Conservation (phyloP, 2,797 vertebrate genomes). For the Triplophysa bombifrons region DNA sequence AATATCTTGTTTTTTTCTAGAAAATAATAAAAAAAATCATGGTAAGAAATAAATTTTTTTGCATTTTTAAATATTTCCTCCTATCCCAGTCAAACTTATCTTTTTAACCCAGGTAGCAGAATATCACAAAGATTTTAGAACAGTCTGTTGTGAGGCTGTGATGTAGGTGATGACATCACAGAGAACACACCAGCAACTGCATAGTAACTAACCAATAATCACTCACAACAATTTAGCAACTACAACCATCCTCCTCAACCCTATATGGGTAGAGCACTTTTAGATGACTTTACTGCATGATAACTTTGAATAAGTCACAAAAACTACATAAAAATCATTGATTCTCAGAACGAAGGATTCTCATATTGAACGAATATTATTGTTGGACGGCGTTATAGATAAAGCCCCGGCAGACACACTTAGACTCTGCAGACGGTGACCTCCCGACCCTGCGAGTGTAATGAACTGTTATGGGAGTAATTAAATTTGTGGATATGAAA, state of each 20-base stretch:
- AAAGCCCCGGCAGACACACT: neutral
- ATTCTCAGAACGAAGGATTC: too few species aligned
- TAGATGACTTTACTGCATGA: neutral
- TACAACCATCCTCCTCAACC: neutral
- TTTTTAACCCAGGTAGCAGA: neutral
- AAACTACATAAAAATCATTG: too few species aligned
- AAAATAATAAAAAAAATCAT: too few species aligned
- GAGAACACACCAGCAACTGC: too few species aligned
- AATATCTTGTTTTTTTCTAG: too few species aligned
- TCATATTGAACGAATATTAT: neutral
- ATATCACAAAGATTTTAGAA: neutral
- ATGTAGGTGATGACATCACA: neutral
- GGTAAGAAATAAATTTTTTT: too few species aligned
- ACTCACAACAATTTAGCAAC: neutral
- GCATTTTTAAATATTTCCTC: too few species aligned
- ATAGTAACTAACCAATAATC: neutral
- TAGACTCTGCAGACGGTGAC: conserved; percentile 5
- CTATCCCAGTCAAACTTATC: neutral
- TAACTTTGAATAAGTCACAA: too few species aligned
- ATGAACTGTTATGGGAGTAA: conserved; percentile 30
- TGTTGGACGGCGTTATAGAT: neutral
- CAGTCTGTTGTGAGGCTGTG: too few species aligned
- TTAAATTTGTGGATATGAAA: conserved; percentile 35
- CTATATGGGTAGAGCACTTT: neutral
- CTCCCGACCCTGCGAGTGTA: conserved; percentile 22